Percentiles rank a stretch among this genome's conserved stretches.
Evolutionary conservation across 2,113 vertebrate species (phyloP).

Genomic region (Daboia siamensis): DNA sequence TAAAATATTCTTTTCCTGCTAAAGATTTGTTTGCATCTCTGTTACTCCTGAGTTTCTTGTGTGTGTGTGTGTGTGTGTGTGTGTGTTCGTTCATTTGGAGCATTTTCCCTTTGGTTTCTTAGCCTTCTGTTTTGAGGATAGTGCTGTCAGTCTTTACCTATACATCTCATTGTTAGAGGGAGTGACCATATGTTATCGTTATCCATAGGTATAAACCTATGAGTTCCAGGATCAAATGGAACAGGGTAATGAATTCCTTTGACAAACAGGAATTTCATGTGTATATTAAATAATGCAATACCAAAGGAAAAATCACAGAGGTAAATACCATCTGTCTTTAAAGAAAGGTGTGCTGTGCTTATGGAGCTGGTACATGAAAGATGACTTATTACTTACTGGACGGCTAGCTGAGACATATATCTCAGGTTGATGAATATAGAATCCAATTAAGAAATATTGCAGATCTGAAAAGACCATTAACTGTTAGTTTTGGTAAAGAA

Average conservation of each 20-base stretch:
- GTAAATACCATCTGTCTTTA: not conserved
- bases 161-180: not conserved
- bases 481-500: not conserved
- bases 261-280: slow-evolving; percentile 8
- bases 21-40: not conserved
- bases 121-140: not conserved
- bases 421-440: not conserved
- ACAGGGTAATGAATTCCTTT: slow-evolving; percentile 36
- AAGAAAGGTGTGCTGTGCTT: not conserved
- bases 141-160: not conserved
- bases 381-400: not conserved
- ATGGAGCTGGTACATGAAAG: not conserved
- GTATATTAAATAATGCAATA: not conserved
- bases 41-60: not conserved
- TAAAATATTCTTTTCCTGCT: not conserved
- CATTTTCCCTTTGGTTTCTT: not conserved
- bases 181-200: slow-evolving; percentile 31
- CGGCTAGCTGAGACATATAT: not conserved
- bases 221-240: slow-evolving; percentile 21
- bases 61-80: not conserved
- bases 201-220: slow-evolving; percentile 26
- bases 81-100: not conserved
- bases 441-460: not conserved
- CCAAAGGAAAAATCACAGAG: not conserved
- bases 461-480: not conserved